Base-by-base conservation (phyloP, 2,888 invertebrate species). In the Synanthedon tipuliformis region DNA sequence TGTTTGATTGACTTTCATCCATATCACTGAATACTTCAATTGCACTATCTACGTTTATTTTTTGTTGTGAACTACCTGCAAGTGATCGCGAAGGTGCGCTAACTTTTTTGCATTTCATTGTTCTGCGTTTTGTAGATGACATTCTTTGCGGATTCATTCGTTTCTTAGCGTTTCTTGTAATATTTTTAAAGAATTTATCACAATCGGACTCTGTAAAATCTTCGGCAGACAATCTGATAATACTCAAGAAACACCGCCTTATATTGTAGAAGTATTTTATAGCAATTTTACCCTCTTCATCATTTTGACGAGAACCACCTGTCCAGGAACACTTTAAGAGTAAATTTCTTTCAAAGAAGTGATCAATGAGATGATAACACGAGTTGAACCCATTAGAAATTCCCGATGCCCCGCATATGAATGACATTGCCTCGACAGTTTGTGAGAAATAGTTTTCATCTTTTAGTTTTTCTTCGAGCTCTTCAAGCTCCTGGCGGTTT, bases 361-460 rank as follows among this genome's bases (percentile, higher is more conserved):
- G 48, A 50, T 55, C 55, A 27, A 55, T 51, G 40, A 55, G 48
- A 27, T 48, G 52, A 40, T 55, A 52, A 10, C 55, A 55, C 10
- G 54, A 45, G 40, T 54, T 51, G 8, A 52, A 23, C 10, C 55
- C 55, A n/a, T 27, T 41, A 41, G 51, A 7, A 3, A 23, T 48
- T 11, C 54, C 50, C 13, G 41, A 48, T 12, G 50, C 50, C 8
- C 54, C 54, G 48, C 54, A 54, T 23, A 55, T 52, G n/a, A 48
- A n/a, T 41, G 15, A 34, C 55, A 55, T 52, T 48, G 52, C 55
- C 16, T 50, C 27, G 2, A 55, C 34, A 2, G 54, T 50, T 8
- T 54, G 48, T 2, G 27, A 12, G 40, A 54, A 54, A 41, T 48
- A 55, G 13, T 54, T 51, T 10, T 48, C 52, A 41, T 54, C 51